These are phyloP conservation scores for Miltochrista miniata DNA, from an alignment of 2,888 invertebrate species.

Conservation along the genomic window DNA sequence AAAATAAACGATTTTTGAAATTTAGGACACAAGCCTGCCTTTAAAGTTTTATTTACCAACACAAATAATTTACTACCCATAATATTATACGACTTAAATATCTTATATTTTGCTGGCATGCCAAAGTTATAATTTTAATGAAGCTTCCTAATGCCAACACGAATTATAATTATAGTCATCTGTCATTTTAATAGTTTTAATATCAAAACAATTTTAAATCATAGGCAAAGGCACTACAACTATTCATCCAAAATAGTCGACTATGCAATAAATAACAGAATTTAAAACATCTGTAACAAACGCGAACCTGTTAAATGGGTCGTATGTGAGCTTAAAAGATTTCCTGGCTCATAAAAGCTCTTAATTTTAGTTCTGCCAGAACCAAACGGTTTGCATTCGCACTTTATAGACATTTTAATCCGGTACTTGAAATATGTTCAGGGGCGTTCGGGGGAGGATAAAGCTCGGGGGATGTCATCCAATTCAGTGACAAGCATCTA, in stretches of 20 bases:
- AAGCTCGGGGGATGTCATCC: conserved; percentile 49
- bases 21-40: too few relatives aligned
- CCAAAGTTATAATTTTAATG: background rate
- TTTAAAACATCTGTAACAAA: conserved; percentile 46
- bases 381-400: conserved; percentile 74
- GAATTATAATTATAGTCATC: background rate
- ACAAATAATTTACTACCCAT: too few relatives aligned
- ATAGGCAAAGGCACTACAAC: background rate
- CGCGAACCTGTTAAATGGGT: conserved; percentile 53
- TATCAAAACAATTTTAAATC: conserved; percentile 8
- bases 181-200: conserved; percentile 1
- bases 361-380: conserved; percentile 77
- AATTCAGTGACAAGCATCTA: conserved; percentile 64
- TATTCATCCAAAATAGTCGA: conserved; percentile 10
- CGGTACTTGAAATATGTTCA: conserved; percentile 79
- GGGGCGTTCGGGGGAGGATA: conserved; percentile 32
- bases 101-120: too few relatives aligned
- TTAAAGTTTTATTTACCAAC: too few relatives aligned
- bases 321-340: conserved; percentile 64
- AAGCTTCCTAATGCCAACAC: background rate
- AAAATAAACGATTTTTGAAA: too few relatives aligned
- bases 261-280: conserved; percentile 32
- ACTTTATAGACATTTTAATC: conserved; percentile 76
- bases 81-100: too few relatives aligned
- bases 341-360: conserved; percentile 40